Evolutionary conservation across 2,113 vertebrate species (phyloP).

Genomic region (Xerus inauris): DNA sequence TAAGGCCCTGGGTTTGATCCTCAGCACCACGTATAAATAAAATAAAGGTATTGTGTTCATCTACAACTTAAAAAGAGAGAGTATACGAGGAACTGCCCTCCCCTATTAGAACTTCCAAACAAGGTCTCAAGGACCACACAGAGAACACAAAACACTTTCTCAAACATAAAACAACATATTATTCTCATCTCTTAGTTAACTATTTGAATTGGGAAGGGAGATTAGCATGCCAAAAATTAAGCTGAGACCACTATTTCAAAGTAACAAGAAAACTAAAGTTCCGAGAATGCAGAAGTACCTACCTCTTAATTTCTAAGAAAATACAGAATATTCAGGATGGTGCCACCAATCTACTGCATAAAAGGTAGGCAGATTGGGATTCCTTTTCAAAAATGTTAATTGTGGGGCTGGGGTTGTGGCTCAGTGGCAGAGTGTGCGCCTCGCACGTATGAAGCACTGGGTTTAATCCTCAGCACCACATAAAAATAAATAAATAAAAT

Average conservation of each 20-base stretch:
- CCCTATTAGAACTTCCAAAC: no score
- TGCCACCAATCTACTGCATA: background rate
- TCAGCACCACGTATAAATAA: no score
- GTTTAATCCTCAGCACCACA: no score
- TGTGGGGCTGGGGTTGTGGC: no score
- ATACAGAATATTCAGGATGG: background rate
- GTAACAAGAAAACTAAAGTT: constrained; percentile 19
- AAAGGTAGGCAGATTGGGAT: constrained; percentile 5
- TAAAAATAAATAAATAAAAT: no score
- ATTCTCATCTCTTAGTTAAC: constrained; percentile 21
- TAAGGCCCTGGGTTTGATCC: no score
- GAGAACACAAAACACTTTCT: constrained; percentile 28
- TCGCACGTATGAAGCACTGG: no score
- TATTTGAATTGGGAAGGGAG: background rate
- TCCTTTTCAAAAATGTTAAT: constrained; percentile 43
- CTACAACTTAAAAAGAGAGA: no score
- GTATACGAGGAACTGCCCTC: no score
- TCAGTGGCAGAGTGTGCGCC: no score
- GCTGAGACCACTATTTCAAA: constrained; percentile 21
- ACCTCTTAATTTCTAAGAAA: constrained; percentile 53
- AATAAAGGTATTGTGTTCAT: no score
- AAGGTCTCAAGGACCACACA: background rate
- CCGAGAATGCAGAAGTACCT: constrained; percentile 27
- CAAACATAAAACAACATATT: constrained; percentile 3
- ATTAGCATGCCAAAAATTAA: background rate